Conservation (phyloP, 37 sponge, comb jelly and placozoan species). For the Bolinopsis microptera region DNA sequence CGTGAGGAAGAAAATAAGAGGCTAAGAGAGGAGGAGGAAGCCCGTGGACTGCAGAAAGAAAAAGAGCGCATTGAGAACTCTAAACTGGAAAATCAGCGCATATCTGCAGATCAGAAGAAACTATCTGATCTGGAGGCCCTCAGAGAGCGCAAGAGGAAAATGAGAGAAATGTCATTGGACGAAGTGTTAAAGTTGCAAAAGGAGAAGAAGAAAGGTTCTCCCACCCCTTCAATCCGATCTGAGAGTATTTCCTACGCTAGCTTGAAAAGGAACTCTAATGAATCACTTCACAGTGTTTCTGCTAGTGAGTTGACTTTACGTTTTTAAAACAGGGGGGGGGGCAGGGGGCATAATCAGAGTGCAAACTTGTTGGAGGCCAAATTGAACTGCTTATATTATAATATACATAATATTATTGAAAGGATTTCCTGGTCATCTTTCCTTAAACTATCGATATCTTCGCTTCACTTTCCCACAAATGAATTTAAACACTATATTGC, state of each 20-base stretch:
- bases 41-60: neutral
- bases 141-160: constrained; percentile 41
- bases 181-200: constrained; percentile 52
- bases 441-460: too few species aligned
- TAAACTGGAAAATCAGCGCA: neutral
- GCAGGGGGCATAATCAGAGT: too few species aligned
- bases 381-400: too few species aligned
- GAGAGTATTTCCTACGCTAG: neutral
- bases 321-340: neutral
- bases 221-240: constrained; percentile 50
- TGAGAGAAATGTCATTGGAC: constrained; percentile 46
- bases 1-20: neutral
- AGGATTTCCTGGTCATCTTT: too few species aligned
- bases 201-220: constrained; percentile 14
- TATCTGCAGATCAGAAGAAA: neutral
- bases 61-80: neutral
- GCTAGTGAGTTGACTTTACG: constrained; percentile 37
- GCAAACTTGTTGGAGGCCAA: too few species aligned
- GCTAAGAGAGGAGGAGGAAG: neutral
- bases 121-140: constrained; percentile 24
- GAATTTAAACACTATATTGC: too few species aligned
- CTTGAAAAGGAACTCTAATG: neutral
- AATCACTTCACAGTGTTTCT: constrained; percentile 57
- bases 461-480: too few species aligned
- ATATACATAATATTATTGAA: too few species aligned